Evolutionary conservation across 1,140 invertebrate species (phyloP).

Genomic region (Anastatus disparis): DNA sequence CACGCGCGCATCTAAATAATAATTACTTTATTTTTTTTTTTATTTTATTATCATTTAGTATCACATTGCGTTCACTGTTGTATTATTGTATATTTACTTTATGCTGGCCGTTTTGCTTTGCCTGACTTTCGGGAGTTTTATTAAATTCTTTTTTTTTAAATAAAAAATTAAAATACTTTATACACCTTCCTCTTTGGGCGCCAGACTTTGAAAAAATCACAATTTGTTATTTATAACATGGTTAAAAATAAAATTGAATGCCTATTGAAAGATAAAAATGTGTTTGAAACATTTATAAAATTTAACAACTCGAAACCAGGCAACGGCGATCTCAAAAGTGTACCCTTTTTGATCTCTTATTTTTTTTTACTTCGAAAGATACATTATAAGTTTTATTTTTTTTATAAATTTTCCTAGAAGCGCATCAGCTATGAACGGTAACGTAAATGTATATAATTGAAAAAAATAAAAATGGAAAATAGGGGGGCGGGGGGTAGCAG

Average conservation of each 20-base stretch:
- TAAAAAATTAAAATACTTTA: no score
- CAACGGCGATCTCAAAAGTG: slow-evolving; percentile 37
- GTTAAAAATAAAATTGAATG: no score
- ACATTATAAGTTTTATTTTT: slow-evolving; percentile 8
- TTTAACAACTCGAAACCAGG: slow-evolving; percentile 36
- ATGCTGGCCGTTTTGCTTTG: slow-evolving; percentile 60
- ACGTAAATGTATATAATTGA: slow-evolving; percentile 9
- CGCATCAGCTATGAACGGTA: slow-evolving; percentile 12
- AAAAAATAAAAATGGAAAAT: no score
- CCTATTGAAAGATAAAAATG: no score
- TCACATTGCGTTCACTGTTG: slow-evolving; percentile 67
- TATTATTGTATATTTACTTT: slow-evolving; percentile 48
- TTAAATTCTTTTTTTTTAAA: no score
- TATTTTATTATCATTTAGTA: slow-evolving; percentile 69
- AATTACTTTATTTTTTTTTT: slow-evolving; percentile 66
- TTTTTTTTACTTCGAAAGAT: slow-evolving; percentile 4
- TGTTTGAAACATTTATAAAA: no score
- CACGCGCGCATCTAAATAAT: slow-evolving; percentile 62
- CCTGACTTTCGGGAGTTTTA: slow-evolving; percentile 60
- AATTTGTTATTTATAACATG: no score
- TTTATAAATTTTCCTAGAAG: slow-evolving; percentile 1
- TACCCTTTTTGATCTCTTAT: slow-evolving; percentile 13
- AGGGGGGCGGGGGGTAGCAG: not conserved
- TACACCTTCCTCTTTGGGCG: no score
- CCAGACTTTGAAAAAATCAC: no score